These are phyloP conservation scores for Buphagus erythrorhynchus DNA, from an alignment of 2,797 vertebrate species.

Conservation along the genomic window DNA sequence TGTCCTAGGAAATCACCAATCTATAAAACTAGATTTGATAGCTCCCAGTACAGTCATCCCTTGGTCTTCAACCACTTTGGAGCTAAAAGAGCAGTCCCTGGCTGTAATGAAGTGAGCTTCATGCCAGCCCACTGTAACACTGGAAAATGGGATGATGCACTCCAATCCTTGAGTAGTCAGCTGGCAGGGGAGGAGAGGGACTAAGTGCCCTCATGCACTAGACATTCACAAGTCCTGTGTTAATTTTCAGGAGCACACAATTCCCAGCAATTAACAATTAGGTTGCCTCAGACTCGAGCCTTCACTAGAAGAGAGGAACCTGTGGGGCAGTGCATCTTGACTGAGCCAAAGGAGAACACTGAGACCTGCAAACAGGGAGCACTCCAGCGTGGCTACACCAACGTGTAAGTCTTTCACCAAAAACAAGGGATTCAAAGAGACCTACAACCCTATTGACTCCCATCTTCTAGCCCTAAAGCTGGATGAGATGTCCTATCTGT, in stretches of 20 bases:
- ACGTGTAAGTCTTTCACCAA: background rate
- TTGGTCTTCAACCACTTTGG: background rate
- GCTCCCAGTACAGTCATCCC: background rate
- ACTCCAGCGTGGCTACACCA: background rate
- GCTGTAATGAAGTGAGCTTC: accelerated
- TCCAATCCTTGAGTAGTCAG: background rate
- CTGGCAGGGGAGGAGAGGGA: background rate
- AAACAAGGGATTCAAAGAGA: background rate
- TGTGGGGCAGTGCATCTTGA: background rate
- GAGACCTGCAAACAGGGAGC: background rate
- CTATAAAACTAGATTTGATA: background rate
- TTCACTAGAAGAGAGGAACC: background rate
- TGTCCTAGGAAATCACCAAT: background rate
- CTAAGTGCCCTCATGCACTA: background rate
- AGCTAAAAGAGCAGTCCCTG: background rate
- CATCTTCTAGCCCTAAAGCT: background rate
- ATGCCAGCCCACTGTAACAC: background rate
- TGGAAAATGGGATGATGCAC: background rate
- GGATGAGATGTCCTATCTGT: background rate
- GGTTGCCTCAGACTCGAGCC: background rate
- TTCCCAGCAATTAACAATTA: background rate
- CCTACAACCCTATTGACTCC: background rate
- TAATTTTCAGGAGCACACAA: background rate
- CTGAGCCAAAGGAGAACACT: background rate
- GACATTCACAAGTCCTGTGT: background rate